Base-by-base conservation (phyloP, 2,113 vertebrate genomes). In the Pseudolaguvia tuberculata region DNA sequence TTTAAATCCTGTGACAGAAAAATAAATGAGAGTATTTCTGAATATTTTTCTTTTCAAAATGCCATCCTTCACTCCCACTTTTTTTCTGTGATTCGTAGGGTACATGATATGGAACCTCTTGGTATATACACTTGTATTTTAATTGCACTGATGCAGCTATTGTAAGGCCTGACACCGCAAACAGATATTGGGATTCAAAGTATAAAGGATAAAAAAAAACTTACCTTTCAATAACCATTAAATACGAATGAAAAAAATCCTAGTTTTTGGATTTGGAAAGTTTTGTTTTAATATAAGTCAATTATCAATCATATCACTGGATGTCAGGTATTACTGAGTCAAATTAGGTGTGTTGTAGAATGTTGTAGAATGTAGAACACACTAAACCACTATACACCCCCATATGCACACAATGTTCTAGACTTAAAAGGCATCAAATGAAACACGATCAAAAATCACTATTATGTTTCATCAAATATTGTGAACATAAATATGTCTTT, bases 401-500 rank as follows among this genome's bases (percentile, higher is more conserved):
- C 1, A 65, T 21, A 66, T 42, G 50, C 59, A 42, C 21, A 42
- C 63, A 53, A 73, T 29, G 45, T 29, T 51, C n/a, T 61, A 20
- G 50, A 52, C 23, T 48, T 45, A 63, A 63, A 58, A 73, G 51
- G 20, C 57, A 76, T 48, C 4, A 78, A 74, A 77, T 61, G 1
- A 66, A 61, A 78, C 45, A 77, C 59, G 23, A 74, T 20, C 39
- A 45, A 21, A 29, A 42, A 75, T 61, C 73, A 76, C 70, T 25
- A 79, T 62, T 48, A 73, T 76, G 55, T 23, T 73, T 45, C 27
- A 68, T 69, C 20, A 66, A 72, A 81, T 70, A 63, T 61, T 67
- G 61, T 58, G 45, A 74, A 71, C 65, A 81, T 81, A 68, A 69
- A 62, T 67, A 78, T 50, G 68, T 77, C 58, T 51, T 45, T 23